Base-by-base conservation (phyloP, 2,113 vertebrate species). In the Engystomops pustulosus region DNA sequence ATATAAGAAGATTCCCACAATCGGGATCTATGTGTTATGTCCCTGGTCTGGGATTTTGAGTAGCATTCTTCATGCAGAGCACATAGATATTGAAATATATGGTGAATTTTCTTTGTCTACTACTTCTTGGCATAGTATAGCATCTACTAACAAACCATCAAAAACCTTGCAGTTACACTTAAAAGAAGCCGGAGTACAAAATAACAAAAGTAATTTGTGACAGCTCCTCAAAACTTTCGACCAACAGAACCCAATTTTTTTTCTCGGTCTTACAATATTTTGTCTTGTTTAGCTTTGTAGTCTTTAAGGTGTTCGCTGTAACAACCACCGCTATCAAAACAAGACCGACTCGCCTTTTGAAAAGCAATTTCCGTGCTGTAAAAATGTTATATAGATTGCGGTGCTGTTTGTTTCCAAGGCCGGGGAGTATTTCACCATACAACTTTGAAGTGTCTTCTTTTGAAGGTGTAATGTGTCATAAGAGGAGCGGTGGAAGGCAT, bases 381-480 rank as follows among this genome's bases (percentile, higher is more conserved):
- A 77, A 55, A 84, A 76, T 51, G n/a, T 68, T 36, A 36, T 34
- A 49, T 3, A 20, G 23, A 67, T 34, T 65, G 41, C 36, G 25
- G 30, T 17, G 27, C 20, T 67, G 30, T 51, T 67, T 53, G 30
- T 41, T 83, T 84, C 72, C 58, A 34, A 53, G 72, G 44, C 30
- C 32, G 70, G 30, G n/a, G 34, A 49, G 27, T 17, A 20, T 83
- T 34, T 77, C 36, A 7, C 18, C 3, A 70, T 70, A 15, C 32
- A 7, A 53, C 81, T 51, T 84, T 77, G 71, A 77, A 49, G 81
- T 53, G 15, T 51, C 8, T 34, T 38, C 72, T 12, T 65, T 84
- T 84, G 72, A 67, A 77, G 80, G 30, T 77, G 30, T 49, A 76
- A 83, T 62, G 69, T 75, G 53, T 74, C 53, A 68, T 30, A 62